Base-by-base conservation (phyloP, 1,140 invertebrate genomes). In the Delia radicum region DNA sequence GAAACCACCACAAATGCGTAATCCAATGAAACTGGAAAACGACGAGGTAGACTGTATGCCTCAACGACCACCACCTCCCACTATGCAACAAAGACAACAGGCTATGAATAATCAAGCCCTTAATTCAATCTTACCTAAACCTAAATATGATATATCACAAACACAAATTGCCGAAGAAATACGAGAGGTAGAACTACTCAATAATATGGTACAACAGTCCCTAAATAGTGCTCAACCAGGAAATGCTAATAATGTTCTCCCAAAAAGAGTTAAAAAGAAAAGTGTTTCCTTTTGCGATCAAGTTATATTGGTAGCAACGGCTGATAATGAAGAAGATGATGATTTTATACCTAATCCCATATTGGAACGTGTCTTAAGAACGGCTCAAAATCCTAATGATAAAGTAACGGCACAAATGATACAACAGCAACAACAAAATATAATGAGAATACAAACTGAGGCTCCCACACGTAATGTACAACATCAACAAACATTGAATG, bases 241-340 rank as follows among this genome's bases (percentile, higher is more conserved):
- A 4, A 31, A 27, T 5, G 31, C 73, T 26, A 18, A 28, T 5
- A 65, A 33, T n/a, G 26, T 69, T 21, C 24, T 26, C 0, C 69
- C 76, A 12, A 89, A 90, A 78, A 89, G 92, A 74, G 89, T 91
- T 7, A 95, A 95, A 82, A 97, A 97, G 89, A 97, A 97, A 85
- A 95, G 94, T 79, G 96, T 97, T 1, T 96, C 95, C 0, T 97
- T 97, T 85, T 96, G 95, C 80, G 95, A 97, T 84, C 94, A 96
- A 87, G 95, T 97, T 0, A 95, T 95, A 75, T 87, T 97, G 31
- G 95, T 97, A 15, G 94, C 95, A 3, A 96, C 94, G 18, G 95
- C 95, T 0, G 95, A 96, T 81, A 95, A 97, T 79, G 93, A 95
- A 79, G 95, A 96, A 85, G 93, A 95, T 74, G 94, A 96, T 74